Percentiles rank a stretch among this genome's conserved stretches.
Evolutionary conservation across 2,888 invertebrate species (phyloP).

Genomic region (Yponomeuta evonymella): DNA sequence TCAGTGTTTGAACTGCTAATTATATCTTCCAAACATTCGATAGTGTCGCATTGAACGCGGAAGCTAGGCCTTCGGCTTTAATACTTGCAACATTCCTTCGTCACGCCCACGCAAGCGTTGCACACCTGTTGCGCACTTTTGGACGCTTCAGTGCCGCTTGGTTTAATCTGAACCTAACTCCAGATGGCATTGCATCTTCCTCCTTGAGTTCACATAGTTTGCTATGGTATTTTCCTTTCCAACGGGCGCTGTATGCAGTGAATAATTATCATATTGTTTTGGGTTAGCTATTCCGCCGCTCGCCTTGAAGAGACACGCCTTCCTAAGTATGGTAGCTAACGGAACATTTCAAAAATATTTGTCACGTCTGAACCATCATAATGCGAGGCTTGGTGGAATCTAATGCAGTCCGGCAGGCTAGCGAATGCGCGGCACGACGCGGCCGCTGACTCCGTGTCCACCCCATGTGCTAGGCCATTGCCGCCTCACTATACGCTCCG

Average conservation of each 20-base stretch:
- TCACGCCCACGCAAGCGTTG: conserved; percentile 35
- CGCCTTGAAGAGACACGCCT: conserved; percentile 29
- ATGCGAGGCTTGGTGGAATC: conserved; percentile 53
- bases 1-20: not conserved
- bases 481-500: conserved; percentile 41
- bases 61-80: conserved; percentile 19
- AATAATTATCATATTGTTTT: conserved; percentile 7
- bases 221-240: not conserved
- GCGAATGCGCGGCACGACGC: conserved; percentile 63
- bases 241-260: not conserved
- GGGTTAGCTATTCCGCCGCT: conserved; percentile 17
- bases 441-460: conserved; percentile 69
- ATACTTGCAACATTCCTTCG: conserved; percentile 30
- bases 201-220: not conserved
- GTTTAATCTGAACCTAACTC: not conserved
- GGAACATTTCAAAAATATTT: conserved; percentile 47
- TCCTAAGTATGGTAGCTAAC: conserved; percentile 42
- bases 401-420: conserved; percentile 38
- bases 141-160: conserved; percentile 14
- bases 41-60: conserved; percentile 29
- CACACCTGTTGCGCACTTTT: conserved; percentile 41
- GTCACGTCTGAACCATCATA: conserved; percentile 58
- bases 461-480: conserved; percentile 48
- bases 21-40: conserved; percentile 13
- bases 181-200: not conserved